These are phyloP conservation scores for Triops cancriformis DNA, from an alignment of 1,140 invertebrate species.

Conservation along the genomic window DNA sequence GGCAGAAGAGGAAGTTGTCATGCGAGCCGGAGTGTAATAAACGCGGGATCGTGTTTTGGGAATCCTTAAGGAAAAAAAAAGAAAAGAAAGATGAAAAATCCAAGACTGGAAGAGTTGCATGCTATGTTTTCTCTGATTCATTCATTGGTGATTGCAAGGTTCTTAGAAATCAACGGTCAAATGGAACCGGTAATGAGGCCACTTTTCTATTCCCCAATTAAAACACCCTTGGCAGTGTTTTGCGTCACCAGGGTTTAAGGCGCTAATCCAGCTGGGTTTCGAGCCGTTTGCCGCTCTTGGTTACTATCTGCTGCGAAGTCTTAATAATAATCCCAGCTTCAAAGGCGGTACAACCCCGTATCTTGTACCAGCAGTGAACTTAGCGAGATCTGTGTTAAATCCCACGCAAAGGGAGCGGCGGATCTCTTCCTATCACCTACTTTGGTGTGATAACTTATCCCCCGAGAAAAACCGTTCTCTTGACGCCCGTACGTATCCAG, in stretches of 20 bases:
- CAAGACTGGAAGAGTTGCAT: not conserved
- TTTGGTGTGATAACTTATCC: slow-evolving; percentile 3
- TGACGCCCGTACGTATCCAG: not conserved
- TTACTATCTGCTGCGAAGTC: slow-evolving; percentile 1
- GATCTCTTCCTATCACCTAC: slow-evolving; percentile 1
- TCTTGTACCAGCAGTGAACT: slow-evolving; percentile 2
- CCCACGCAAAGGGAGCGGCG: slow-evolving; percentile 7
- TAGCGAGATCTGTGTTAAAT: slow-evolving; percentile 6
- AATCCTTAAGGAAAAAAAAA: not conserved
- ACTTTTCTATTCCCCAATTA: too few relatives aligned
- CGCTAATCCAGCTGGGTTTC: not conserved
- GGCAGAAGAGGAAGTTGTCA: not conserved
- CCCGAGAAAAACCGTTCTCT: not conserved
- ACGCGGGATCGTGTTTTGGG: not conserved
- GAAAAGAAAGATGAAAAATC: not conserved
- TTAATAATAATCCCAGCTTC: slow-evolving; percentile 6
- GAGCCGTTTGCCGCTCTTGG: slow-evolving; percentile 1
- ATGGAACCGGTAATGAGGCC: too few relatives aligned
- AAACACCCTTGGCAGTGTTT: not conserved
- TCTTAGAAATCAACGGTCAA: too few relatives aligned
- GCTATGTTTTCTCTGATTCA: not conserved
- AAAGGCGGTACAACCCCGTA: slow-evolving; percentile 3
- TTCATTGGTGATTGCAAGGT: too few relatives aligned
- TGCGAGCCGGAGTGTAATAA: not conserved
- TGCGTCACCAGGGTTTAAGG: not conserved